Evolutionary conservation across 2,113 vertebrate species (phyloP).

Genomic region (Xiphias gladius): DNA sequence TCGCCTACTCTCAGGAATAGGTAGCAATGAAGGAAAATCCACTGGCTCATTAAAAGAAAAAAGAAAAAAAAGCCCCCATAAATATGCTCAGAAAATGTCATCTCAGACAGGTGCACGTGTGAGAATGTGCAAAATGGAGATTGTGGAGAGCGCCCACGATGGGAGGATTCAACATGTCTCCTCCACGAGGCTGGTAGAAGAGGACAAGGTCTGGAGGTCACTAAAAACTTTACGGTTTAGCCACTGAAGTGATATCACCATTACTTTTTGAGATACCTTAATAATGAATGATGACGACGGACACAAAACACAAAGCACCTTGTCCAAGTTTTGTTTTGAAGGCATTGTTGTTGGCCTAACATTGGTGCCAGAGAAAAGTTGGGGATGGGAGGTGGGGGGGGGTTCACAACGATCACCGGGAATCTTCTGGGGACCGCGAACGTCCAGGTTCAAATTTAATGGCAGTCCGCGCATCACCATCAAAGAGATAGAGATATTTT

Average conservation of each 20-base stretch:
- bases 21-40: neutral
- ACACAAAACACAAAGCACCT: neutral
- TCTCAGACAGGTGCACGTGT: neutral
- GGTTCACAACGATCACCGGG: neutral
- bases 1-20: no score
- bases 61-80: no score
- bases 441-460: neutral
- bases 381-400: neutral
- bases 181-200: neutral
- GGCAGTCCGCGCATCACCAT: neutral
- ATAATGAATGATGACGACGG: neutral
- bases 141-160: neutral
- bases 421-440: neutral
- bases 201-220: neutral
- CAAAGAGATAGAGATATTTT: neutral
- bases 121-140: neutral
- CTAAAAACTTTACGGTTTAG: neutral
- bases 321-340: neutral
- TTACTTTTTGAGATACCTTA: neutral
- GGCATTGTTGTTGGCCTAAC: neutral
- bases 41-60: neutral
- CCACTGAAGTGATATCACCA: neutral
- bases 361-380: neutral
- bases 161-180: neutral
- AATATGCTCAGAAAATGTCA: neutral